A percentile compares a stretch with the other conserved stretches of the same genome.
These are phyloP conservation scores for Ptychochromis oligacanthus DNA, from an alignment of 2,113 vertebrate species.

Conservation along the genomic window DNA sequence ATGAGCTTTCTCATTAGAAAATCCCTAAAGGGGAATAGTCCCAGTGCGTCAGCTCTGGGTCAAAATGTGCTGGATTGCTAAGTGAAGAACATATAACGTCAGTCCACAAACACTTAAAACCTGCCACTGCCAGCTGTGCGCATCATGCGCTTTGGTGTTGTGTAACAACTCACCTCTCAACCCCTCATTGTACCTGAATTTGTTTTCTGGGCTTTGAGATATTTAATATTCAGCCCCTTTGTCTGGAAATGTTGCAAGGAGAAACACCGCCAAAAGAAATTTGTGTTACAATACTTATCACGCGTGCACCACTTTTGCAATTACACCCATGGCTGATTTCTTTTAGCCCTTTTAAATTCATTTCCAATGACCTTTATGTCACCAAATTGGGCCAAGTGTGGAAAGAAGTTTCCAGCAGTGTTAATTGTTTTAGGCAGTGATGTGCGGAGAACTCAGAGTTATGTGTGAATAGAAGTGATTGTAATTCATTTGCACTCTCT, in stretches of 20 bases:
- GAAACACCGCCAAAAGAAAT: constrained; percentile 64
- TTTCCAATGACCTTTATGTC: constrained; percentile 85
- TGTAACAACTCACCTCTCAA: neutral
- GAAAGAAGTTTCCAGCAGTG: constrained; percentile 73
- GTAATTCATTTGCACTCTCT: constrained; percentile 60
- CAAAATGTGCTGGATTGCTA: constrained; percentile 22
- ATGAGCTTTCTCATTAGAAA: constrained; percentile 48
- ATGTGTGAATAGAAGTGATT: constrained; percentile 70
- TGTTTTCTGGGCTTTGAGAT: constrained; percentile 40
- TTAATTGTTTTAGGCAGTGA: constrained; percentile 82
- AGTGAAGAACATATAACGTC: constrained; percentile 5
- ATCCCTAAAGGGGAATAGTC: constrained; percentile 8
- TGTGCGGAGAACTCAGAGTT: constrained; percentile 72
- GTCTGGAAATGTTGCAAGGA: constrained; percentile 63
- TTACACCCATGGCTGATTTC: constrained; percentile 86
- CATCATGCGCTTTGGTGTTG: neutral
- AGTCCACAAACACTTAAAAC: constrained; percentile 22
- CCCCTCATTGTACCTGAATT: constrained; percentile 57
- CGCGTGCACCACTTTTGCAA: constrained; percentile 76
- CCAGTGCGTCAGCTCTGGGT: constrained; percentile 11
- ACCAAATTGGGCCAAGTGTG: constrained; percentile 71
- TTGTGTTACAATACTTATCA: constrained; percentile 80
- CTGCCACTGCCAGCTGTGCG: neutral
- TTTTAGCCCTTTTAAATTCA: constrained; percentile 81
- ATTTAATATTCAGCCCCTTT: constrained; percentile 70